These are phyloP conservation scores for Parazoanthus swiftii DNA, from an alignment of 92 coral and sea anemone genomes.

Conservation along the genomic window DNA sequence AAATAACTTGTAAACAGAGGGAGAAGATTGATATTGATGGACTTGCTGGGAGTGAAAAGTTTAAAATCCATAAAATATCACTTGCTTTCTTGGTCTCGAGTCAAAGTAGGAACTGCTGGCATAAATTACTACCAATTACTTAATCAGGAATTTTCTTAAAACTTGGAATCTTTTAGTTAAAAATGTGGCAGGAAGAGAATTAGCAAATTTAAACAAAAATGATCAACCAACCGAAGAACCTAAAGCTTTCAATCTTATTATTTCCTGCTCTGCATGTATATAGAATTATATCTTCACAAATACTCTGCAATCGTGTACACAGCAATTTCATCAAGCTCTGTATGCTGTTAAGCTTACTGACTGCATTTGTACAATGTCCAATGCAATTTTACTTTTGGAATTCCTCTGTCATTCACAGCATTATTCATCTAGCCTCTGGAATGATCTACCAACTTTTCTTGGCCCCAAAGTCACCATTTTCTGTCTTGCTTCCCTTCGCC, in stretches of 20 bases:
- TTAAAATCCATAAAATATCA: not conserved
- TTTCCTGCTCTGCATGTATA: not conserved
- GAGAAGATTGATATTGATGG: not conserved
- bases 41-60: not conserved
- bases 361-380: constrained; percentile 20
- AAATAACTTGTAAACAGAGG: too few relatives aligned
- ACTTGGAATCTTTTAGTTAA: not conserved
- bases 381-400: constrained; percentile 5
- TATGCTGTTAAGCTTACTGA: constrained; percentile 15
- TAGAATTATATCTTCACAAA: not conserved
- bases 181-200: not conserved
- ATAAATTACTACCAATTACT: not conserved
- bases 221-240: not conserved
- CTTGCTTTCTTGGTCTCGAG: not conserved
- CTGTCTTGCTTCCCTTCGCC: constrained; percentile 79
- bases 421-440: constrained; percentile 86
- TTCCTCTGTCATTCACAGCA: not conserved
- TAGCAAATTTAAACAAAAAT: not conserved
- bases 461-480: constrained; percentile 90
- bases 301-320: not conserved
- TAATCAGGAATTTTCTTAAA: not conserved
- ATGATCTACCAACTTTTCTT: constrained; percentile 86
- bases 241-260: not conserved
- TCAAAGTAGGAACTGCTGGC: not conserved
- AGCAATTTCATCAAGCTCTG: constrained; percentile 18